Conservation (phyloP, 2,888 invertebrate species). For the Himalopsyche kuldschensis region DNA sequence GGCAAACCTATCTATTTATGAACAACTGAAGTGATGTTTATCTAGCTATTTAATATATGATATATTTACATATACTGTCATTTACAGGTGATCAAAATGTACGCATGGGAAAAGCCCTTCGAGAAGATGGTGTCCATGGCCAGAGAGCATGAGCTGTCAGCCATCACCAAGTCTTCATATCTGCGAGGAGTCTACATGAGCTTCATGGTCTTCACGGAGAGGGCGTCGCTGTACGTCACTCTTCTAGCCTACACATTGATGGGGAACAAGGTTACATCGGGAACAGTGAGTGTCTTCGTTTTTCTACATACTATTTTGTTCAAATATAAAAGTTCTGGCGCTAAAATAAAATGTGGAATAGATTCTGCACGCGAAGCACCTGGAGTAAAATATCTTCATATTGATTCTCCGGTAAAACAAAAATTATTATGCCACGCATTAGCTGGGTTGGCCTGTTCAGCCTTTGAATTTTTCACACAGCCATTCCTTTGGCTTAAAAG, state of each 20-base stretch:
- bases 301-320: background rate
- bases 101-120: slow-evolving; percentile 93
- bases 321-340: no score
- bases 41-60: no score
- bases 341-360: no score
- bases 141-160: slow-evolving; percentile 68
- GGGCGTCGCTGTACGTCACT: slow-evolving; percentile 80
- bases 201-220: slow-evolving; percentile 81
- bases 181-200: slow-evolving; percentile 68
- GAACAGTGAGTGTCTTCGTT: slow-evolving; percentile 52
- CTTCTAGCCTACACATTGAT: slow-evolving; percentile 75
- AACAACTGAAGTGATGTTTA: no score
- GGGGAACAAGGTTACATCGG: slow-evolving; percentile 62
- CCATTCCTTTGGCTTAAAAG: no score
- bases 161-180: slow-evolving; percentile 66
- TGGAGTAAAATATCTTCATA: no score
- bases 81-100: slow-evolving; percentile 90
- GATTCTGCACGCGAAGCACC: no score
- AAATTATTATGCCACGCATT: no score
- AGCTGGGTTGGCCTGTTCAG: no score
- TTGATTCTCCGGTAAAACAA: no score
- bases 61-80: background rate
- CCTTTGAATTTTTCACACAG: no score
- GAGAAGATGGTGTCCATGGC: slow-evolving; percentile 77
- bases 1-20: no score